These are phyloP conservation scores for Tanypteryx hageni DNA, from an alignment of 2,888 invertebrate species.

Conservation along the genomic window DNA sequence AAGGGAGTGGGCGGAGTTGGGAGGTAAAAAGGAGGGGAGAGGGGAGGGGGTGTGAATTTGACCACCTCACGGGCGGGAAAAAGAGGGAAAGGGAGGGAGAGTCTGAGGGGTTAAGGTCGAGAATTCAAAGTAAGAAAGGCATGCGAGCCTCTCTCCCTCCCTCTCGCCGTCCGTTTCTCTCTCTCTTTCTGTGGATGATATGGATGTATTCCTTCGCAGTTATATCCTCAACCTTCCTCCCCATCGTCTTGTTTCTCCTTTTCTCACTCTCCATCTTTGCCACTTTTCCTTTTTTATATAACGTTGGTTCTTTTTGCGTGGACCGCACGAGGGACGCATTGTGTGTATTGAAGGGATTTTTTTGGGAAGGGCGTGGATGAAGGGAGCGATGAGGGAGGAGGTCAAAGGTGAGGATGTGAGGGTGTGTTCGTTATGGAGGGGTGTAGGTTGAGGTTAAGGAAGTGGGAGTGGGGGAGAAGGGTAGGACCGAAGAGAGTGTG, in stretches of 20 bases:
- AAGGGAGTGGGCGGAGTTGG: slow-evolving; percentile 5
- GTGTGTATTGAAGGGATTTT: slow-evolving; percentile 1
- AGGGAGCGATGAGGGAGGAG: neutral
- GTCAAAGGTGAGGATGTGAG: slow-evolving; percentile 6
- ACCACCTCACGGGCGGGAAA: neutral
- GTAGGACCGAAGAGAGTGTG: neutral
- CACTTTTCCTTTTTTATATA: neutral
- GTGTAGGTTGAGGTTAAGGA: neutral
- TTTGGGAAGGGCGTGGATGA: neutral
- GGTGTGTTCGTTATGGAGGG: neutral
- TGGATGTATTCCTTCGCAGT: slow-evolving; percentile 23
- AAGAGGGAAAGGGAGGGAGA: neutral
- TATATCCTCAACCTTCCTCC: neutral
- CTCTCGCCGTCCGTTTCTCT: neutral
- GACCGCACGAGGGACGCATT: slow-evolving; percentile 10
- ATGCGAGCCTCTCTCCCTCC: neutral
- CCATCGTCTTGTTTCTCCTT: neutral
- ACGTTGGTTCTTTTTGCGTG: neutral
- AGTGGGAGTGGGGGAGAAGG: neutral
- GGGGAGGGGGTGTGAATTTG: neutral
- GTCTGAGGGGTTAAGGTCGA: slow-evolving; percentile 5
- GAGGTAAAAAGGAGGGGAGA: neutral
- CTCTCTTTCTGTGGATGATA: neutral
- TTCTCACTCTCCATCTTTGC: neutral
- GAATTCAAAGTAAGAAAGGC: neutral